These are phyloP conservation scores for Zapornia atra DNA, from an alignment of 2,113 vertebrate genomes.

Conservation along the genomic window DNA sequence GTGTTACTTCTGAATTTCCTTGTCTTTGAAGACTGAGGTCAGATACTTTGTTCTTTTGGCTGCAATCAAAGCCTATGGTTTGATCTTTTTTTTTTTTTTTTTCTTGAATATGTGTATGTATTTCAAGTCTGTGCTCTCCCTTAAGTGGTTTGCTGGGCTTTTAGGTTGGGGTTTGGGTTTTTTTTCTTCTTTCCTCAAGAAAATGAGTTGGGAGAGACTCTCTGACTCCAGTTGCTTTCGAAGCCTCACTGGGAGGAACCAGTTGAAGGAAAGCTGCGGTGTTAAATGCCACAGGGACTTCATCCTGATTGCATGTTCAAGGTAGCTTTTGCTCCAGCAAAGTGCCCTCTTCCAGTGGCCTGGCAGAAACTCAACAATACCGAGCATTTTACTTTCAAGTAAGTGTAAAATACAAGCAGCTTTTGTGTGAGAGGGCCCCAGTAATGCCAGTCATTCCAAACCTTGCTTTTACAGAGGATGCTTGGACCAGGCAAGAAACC, in stretches of 20 bases:
- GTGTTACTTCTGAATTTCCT: conserved; percentile 44
- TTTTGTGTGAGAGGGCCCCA: background rate
- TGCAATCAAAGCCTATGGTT: background rate
- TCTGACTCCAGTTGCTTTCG: background rate
- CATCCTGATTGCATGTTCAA: background rate
- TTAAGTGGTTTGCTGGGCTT: background rate
- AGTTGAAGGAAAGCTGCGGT: background rate
- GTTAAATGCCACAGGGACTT: background rate
- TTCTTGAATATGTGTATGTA: background rate
- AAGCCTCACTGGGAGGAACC: background rate
- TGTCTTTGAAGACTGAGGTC: conserved; percentile 41
- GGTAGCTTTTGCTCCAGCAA: background rate
- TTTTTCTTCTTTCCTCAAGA: background rate
- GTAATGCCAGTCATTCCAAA: background rate
- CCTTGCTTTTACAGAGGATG: background rate
- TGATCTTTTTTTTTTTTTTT: background rate
- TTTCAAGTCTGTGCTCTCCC: background rate
- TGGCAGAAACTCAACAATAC: background rate
- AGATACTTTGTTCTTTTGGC: conserved; percentile 26
- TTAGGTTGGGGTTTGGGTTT: background rate
- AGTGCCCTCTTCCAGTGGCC: background rate
- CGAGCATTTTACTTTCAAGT: background rate
- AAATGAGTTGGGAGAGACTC: background rate
- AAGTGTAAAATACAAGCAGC: background rate
- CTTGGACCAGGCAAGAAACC: background rate